A percentile compares a stretch with the other conserved stretches of the same genome.
Evolutionary conservation across 2,888 invertebrate species (phyloP).

Genomic region (Anarsia innoxiella): DNA sequence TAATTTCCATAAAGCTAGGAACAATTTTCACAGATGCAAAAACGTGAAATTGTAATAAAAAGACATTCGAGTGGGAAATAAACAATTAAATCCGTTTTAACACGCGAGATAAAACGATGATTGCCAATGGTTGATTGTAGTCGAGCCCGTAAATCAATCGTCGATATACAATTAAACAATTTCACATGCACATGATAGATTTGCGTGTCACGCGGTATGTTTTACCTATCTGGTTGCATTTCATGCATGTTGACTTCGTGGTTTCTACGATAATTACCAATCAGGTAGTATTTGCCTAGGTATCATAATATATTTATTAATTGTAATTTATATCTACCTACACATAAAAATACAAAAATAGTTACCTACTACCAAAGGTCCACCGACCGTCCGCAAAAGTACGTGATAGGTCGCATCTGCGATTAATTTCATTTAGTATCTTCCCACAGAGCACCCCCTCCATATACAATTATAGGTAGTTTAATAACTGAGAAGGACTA

Average conservation of each 20-base stretch:
- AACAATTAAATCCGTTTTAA: slow-evolving; percentile 21
- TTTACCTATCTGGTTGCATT: slow-evolving; percentile 1
- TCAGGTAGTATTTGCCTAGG: no score
- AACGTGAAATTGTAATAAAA: slow-evolving; percentile 28
- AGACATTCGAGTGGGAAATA: slow-evolving; percentile 24
- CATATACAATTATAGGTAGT: no score
- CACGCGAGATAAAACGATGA: slow-evolving; percentile 24
- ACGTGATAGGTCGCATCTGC: slow-evolving; percentile 43
- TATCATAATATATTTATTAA: background rate
- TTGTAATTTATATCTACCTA: no score
- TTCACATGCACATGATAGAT: slow-evolving; percentile 38
- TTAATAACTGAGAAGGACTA: no score
- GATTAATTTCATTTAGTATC: no score
- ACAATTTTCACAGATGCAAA: slow-evolving; percentile 16
- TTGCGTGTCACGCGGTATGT: slow-evolving; percentile 30
- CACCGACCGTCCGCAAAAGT: slow-evolving; percentile 12
- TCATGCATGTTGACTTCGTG: slow-evolving; percentile 10
- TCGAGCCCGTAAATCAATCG: slow-evolving; percentile 28
- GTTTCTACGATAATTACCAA: slow-evolving; percentile 7
- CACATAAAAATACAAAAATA: background rate
- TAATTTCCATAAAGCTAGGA: slow-evolving; percentile 5
- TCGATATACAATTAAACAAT: slow-evolving; percentile 36
- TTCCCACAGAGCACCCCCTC: no score
- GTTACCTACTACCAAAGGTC: no score
- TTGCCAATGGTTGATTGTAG: slow-evolving; percentile 14